Base-by-base conservation (phyloP, 92 coral and sea anemone genomes). In the Zoanthus gigantus region DNA sequence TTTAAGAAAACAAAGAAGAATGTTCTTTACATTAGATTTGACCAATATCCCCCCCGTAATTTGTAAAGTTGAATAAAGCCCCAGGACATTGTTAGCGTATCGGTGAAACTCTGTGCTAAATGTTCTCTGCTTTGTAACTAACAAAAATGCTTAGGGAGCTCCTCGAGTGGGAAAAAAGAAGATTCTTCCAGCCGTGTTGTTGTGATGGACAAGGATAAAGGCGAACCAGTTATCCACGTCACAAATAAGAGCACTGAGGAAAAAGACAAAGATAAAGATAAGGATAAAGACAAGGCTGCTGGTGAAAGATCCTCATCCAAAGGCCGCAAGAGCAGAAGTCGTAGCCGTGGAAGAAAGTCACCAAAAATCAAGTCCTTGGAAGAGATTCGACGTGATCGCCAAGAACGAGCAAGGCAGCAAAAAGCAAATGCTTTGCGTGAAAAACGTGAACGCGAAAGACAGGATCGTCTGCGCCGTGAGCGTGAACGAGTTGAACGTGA, bases 401-500 rank as follows among this genome's bases (percentile, higher is more conserved):
- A 90, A 58, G 99, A 97, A 77, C 91, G 96, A 50, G 94, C 94
- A 84, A 91, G 98, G 17, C 93, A 89, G 74, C 91, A 87, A 47
- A 92, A 93, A 73, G 98, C 94, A 6, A 88, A 88, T 12, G 93
- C 92, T 83, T 90, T 97, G 91, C 92, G 99, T 54, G 95, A 93
- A 60, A 92, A 93, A 31, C 96, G 99, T 46, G 99, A 97, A 80
- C 94, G 95, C 2, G 99, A 97, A 84, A 90, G 99, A 66, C 94
- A 94, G 28, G 95, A 92, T 31, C 92, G 99, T 85, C 74, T 97
- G 31, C 94, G 94, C 46, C 94, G 99, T 10, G 99, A 97, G 88
- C 96, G 98, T n/a, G 98, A 95, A 47, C 96, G 99, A 48, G 89
- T 97, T 76, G 96, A 93, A 37, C 99, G 97, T 52, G 99, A 97